Base-by-base conservation (phyloP, 2,888 invertebrate species). In the Caenorhabditis japonica region DNA sequence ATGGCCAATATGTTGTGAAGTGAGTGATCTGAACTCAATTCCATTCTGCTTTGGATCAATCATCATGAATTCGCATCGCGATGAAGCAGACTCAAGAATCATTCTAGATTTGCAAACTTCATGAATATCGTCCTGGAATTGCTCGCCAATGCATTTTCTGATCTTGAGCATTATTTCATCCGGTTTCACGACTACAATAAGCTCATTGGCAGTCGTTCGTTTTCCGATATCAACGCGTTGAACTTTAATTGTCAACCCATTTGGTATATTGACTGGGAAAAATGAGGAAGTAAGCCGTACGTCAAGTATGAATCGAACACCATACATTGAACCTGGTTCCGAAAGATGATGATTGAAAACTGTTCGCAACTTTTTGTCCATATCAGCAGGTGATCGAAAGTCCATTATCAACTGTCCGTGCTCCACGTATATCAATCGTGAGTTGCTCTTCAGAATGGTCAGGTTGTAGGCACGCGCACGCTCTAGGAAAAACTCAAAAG, bases 151-250 rank as follows among this genome's bases (percentile, higher is more conserved):
- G 46, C 58, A 36, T n/a, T 60, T 15, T 30, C 62, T 71, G 7
- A 73, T 51, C 27, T 56, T 33, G 4, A 77, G 2, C 25, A 80
- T 69, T 34, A 59, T 70, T 2, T 64, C 52, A 8, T 70, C 23
- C 0, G 36, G 39, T 1, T 41, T 15, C 8, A 81, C 38, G 3
- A 62, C 58, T 34, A 81, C 46, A 0, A 49, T 55, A 43, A 74
- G 52, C n/a, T 75, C 64, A 0, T 70, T 75, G 1, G 55, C 58
- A 21, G 74, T 70, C 2, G 64, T 69, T 19, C 64, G 49, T 21
- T 60, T 73, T 19, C 49, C 64, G 21, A 81, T 58, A 21, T 79
- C 76, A 1, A 81, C 75, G 12, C 76, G 58, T 21, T 64, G 72
- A 3, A 79, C 56, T 46, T 49, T 36, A 7, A 79, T 59, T 0